Conservation (phyloP, 2,888 invertebrate genomes). For the Salpingus planirostris region DNA sequence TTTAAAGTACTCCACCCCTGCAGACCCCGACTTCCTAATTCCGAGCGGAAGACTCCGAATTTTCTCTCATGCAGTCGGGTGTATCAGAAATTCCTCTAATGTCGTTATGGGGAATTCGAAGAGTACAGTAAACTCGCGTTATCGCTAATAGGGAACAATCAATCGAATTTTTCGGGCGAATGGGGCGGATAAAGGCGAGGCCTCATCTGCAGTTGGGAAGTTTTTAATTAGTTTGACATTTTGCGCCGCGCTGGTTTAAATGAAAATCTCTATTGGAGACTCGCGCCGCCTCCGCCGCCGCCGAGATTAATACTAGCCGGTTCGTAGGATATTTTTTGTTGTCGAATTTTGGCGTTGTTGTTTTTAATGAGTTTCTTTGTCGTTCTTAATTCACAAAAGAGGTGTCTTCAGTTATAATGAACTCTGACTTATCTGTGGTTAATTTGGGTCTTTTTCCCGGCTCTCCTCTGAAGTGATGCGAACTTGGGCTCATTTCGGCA, state of each 20-base stretch:
- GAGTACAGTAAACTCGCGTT: too few species aligned
- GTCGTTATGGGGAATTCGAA: too few species aligned
- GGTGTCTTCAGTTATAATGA: slow-evolving; percentile 12
- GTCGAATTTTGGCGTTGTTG: slow-evolving; percentile 11
- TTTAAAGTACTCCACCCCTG: too few species aligned
- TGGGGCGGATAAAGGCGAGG: slow-evolving; percentile 1
- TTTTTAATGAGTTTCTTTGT: slow-evolving; percentile 17
- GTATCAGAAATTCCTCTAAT: too few species aligned
- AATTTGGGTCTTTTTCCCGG: slow-evolving; percentile 8
- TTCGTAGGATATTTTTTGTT: slow-evolving; percentile 12
- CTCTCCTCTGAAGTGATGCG: too few species aligned
- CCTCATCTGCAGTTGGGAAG: slow-evolving; percentile 10
- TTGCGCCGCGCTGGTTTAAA: slow-evolving; percentile 10
- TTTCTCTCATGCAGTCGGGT: too few species aligned
- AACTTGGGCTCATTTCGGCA: slow-evolving; percentile 7
- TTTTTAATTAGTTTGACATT: slow-evolving; percentile 15
- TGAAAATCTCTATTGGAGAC: slow-evolving; percentile 15
- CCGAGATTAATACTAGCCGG: slow-evolving; percentile 13
- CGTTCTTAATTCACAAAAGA: slow-evolving; percentile 11
- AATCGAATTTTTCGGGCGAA: too few species aligned
- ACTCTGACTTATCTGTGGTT: slow-evolving; percentile 13
- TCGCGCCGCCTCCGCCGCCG: slow-evolving; percentile 2
- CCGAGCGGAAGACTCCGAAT: too few species aligned
- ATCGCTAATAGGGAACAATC: too few species aligned
- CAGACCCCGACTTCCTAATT: too few species aligned